These are phyloP conservation scores for Amphiura filiformis DNA, from an alignment of 35 echinoderm and acorn worm species.

Conservation along the genomic window DNA sequence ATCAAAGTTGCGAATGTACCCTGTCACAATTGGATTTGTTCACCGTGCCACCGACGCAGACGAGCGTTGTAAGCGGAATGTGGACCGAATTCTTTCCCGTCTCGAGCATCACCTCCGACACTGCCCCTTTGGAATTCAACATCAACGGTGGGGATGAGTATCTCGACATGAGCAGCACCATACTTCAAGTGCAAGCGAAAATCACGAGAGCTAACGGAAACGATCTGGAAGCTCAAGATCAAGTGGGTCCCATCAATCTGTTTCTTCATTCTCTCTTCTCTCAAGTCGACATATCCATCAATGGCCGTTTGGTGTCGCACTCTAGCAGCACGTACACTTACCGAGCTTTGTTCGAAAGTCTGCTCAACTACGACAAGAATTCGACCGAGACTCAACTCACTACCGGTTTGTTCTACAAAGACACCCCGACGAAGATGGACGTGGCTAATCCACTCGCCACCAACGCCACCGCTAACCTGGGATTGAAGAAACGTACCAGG, in stretches of 20 bases:
- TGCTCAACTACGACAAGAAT: conserved; percentile 44
- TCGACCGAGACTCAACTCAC: conserved; percentile 45
- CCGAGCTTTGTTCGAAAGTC: conserved; percentile 55
- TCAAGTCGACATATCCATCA: conserved; percentile 54
- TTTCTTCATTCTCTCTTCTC: conserved; percentile 54
- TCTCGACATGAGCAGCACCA: conserved; percentile 41
- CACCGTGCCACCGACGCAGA: conserved; percentile 41
- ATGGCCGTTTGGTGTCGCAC: conserved; percentile 18
- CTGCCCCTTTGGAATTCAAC: conserved; percentile 57
- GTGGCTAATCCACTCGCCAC: conserved; percentile 18
- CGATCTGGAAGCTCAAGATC: not conserved
- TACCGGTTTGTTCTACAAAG: conserved; percentile 54
- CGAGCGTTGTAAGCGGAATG: conserved; percentile 45
- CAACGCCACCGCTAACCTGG: conserved; percentile 18
- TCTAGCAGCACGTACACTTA: conserved; percentile 52
- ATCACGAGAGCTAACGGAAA: conserved; percentile 42
- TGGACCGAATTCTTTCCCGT: conserved; percentile 47
- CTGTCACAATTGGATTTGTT: conserved; percentile 61
- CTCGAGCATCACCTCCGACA: conserved; percentile 23
- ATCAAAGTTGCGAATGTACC: conserved; percentile 41
- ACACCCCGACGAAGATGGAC: conserved; percentile 49
- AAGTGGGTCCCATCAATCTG: conserved; percentile 53
- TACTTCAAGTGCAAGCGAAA: conserved; percentile 49
- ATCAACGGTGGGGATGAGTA: conserved; percentile 45
- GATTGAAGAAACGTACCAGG: conserved; percentile 26